Conservation (phyloP, 2,113 vertebrate species). For the Laterallus jamaicensis region DNA sequence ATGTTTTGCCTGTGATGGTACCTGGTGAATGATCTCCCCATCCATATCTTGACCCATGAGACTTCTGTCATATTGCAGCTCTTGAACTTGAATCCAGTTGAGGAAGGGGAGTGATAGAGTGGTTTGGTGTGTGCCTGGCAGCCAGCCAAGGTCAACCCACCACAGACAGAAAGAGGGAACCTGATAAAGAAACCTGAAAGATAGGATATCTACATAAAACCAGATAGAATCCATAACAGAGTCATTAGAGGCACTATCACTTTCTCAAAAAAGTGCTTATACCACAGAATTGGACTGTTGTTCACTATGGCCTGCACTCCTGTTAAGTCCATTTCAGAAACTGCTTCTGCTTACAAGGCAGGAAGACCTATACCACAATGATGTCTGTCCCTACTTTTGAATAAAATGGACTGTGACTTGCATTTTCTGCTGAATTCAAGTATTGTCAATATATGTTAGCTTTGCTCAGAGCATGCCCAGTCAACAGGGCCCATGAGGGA, state of each 20-base stretch:
- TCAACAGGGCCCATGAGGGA: not conserved
- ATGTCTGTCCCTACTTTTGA: not conserved
- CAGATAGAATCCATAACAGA: not conserved
- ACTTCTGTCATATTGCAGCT: not conserved
- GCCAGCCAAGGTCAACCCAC: not conserved
- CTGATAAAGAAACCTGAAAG: not conserved
- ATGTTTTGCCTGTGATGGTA: not conserved
- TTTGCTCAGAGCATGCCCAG: not conserved
- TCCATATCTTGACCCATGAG: rapidly evolving
- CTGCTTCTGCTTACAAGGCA: not conserved
- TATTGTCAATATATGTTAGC: not conserved
- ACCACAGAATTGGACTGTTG: not conserved
- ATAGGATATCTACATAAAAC: not conserved
- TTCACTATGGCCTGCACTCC: not conserved
- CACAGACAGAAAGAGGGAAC: not conserved
- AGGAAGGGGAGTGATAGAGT: not conserved
- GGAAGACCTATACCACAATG: not conserved
- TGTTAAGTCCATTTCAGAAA: not conserved
- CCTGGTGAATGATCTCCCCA: not conserved
- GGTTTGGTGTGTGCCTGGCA: not conserved
- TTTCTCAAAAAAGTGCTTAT: not conserved
- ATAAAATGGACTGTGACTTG: not conserved
- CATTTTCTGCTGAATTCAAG: not conserved
- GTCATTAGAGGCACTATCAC: not conserved
- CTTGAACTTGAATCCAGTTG: not conserved